Base-by-base conservation (phyloP, 2,888 invertebrate genomes). In the Gasteruption jaculator region DNA sequence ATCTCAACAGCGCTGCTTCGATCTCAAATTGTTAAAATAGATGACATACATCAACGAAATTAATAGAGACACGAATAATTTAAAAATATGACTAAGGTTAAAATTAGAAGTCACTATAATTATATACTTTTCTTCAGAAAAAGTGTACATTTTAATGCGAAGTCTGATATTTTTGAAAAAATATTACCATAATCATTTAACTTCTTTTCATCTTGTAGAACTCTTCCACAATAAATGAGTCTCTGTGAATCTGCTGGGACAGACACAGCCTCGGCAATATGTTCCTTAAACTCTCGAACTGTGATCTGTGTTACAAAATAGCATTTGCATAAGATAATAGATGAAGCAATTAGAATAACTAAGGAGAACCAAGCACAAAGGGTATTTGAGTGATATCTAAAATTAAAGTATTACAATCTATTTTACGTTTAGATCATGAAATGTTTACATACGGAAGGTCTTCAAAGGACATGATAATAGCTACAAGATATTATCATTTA, bases 191-290 rank as follows among this genome's bases (percentile, higher is more conserved):
- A 91, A 65, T 93, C 91, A 48, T 81, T 79, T 18, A 96, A 77
- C 62, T 81, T 85, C 55, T 85, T 86, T 10, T 88, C 90, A 75
- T 96, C 91, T 61, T 87, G 86, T 36, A 96, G 74, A 18, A 95
- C 92, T 70, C 91, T 78, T n/a, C 96, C 96, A 67, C 91, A 91
- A 68, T 91, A 95, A 57, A 96, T 96, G 25, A 96, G 80, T 43
- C 95, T 80, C 68, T 95, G 95, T 33, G 85, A 81, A 47, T 85
- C 85, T 5, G 85, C 82, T 16, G 87, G 78, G 54, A 95, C 86
- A 43, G 79, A 82, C 52, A 95, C 86, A 49, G 83, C 79, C 36
- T 83, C 83, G 4, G 82, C 80, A 50, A 92, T 86, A 54, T 81
- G 78, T 54, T 85, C 82, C 69, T 92, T 92, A 58, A 92, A 84